A percentile compares a stretch with the other conserved stretches of the same genome.
Conservation (phyloP, 1,140 invertebrate genomes). For the Epicauta chinensis region DNA sequence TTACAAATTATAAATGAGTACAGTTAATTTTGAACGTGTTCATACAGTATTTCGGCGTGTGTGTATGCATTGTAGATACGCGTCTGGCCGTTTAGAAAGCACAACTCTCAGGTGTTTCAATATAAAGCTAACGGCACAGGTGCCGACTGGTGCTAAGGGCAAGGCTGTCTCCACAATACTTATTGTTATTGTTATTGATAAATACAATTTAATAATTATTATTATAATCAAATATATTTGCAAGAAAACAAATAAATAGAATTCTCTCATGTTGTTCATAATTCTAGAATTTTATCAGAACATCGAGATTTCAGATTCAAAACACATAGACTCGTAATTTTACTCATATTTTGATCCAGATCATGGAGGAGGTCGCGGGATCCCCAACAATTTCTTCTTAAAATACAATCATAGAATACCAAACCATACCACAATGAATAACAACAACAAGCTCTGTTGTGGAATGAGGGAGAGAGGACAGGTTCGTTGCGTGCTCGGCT, state of each 20-base stretch:
- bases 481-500: slow-evolving; percentile 24
- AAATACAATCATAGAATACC: slow-evolving; percentile 21
- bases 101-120: slow-evolving; percentile 1
- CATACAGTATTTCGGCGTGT: no score
- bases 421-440: not conserved
- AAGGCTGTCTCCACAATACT: slow-evolving; percentile 12
- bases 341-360: slow-evolving; percentile 22
- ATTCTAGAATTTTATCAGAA: not conserved
- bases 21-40: slow-evolving; percentile 1
- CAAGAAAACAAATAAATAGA: no score
- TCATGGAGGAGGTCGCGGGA: slow-evolving; percentile 15
- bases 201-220: no score
- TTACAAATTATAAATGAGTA: no score
- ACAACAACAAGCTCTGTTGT: no score
- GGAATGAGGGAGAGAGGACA: slow-evolving; percentile 2
- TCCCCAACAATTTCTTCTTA: not conserved
- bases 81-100: not conserved
- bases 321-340: slow-evolving; percentile 6
- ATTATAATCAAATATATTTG: no score
- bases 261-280: no score
- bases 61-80: no score
- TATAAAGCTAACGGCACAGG: slow-evolving; percentile 12
- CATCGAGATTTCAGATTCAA: not conserved
- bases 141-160: slow-evolving; percentile 12
- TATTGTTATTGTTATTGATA: no score